These are phyloP conservation scores for Prochilodus magdalenae DNA, from an alignment of 2,113 vertebrate genomes.

Conservation along the genomic window DNA sequence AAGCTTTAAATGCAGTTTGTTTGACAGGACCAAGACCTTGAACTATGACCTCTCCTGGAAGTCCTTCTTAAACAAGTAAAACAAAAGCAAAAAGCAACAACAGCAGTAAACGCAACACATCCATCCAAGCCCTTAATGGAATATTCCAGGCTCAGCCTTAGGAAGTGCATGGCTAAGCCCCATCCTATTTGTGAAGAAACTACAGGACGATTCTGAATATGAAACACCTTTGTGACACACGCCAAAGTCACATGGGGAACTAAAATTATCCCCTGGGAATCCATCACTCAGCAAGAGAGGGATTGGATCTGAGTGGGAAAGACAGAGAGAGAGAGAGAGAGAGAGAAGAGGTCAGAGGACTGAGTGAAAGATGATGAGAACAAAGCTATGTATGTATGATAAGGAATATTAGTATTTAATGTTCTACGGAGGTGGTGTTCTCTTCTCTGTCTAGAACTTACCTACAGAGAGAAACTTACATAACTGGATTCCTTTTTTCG, in stretches of 20 bases:
- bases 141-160: slow-evolving; percentile 7
- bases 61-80: not conserved
- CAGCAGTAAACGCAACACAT: not conserved
- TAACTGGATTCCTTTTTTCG: too few relatives aligned
- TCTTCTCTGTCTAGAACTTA: too few relatives aligned
- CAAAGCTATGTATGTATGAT: not conserved
- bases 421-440: too few relatives aligned
- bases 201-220: slow-evolving; percentile 42
- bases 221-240: slow-evolving; percentile 43
- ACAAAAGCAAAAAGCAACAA: not conserved
- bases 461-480: too few relatives aligned
- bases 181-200: slow-evolving; percentile 3
- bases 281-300: slow-evolving; percentile 47
- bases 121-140: not conserved
- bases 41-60: not conserved
- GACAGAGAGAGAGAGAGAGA: not conserved
- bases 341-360: not conserved
- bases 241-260: slow-evolving; percentile 40
- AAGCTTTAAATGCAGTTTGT: not conserved
- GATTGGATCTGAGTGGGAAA: slow-evolving; percentile 30
- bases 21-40: not conserved
- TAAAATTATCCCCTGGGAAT: slow-evolving; percentile 54
- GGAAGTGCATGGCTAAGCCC: not conserved
- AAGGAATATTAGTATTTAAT: not conserved
- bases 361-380: slow-evolving; percentile 1